Percentiles rank a stretch among this genome's conserved stretches.
phyloP scores from a whole-genome alignment of 1,140 invertebrate species.

The Holcopasites calliopsidis region DNA sequence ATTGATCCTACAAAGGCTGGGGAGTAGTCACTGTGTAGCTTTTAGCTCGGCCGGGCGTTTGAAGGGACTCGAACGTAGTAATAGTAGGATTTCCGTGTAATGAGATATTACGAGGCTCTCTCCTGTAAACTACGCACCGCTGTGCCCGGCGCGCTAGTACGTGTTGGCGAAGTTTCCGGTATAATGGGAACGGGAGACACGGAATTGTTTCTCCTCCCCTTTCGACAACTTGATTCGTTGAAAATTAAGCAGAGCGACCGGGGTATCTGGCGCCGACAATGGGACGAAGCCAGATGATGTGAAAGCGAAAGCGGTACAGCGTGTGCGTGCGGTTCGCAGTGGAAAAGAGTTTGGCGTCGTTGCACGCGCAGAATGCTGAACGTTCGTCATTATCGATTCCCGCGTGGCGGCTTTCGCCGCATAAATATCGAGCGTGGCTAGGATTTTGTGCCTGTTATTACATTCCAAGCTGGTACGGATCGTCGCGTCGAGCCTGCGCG shows the following conservation, averaged over 20 bases:
- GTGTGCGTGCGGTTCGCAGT: too few relatives aligned
- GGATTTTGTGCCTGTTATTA: conserved; percentile 7
- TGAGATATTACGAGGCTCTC: background rate
- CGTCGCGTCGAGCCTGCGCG: background rate
- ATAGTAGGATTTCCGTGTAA: background rate
- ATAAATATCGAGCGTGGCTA: conserved; percentile 20
- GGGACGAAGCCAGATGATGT: background rate
- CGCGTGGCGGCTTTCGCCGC: background rate
- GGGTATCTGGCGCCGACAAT: background rate
- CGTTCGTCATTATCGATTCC: conserved; percentile 22
- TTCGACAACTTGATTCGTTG: conserved; percentile 7
- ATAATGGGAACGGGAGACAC: background rate
- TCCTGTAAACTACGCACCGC: background rate
- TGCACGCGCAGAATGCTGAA: background rate
- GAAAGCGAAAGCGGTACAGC: too few relatives aligned
- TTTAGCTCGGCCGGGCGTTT: background rate
- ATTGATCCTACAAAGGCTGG: too few relatives aligned
- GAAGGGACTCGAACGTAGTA: background rate
- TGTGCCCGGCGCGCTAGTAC: background rate
- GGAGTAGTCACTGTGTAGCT: too few relatives aligned
- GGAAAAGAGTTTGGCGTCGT: background rate
- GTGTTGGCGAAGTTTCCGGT: background rate
- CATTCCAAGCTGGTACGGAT: conserved; percentile 2
- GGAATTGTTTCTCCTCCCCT: background rate
- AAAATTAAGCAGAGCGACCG: background rate